Conservation (phyloP, 2,113 vertebrate genomes). For the Typhlomys cinereus region DNA sequence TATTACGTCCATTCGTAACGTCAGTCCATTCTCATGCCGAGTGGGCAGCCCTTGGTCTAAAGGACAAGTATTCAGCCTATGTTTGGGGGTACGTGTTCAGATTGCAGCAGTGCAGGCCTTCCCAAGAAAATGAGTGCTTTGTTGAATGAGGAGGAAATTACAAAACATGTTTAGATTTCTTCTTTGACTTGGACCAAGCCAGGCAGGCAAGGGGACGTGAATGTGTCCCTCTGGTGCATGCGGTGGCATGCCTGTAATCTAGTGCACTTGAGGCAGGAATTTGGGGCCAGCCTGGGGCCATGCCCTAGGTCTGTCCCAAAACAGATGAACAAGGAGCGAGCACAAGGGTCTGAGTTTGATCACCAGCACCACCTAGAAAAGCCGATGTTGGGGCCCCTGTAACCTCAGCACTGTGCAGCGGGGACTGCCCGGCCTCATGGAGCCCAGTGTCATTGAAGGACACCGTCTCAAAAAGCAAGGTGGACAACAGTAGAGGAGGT, state of each 20-base stretch:
- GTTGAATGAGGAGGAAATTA: not conserved
- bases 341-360: not conserved
- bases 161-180: too few relatives aligned
- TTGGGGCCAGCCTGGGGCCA: not conserved
- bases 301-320: not conserved
- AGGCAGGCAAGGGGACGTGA: not conserved
- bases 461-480: not conserved
- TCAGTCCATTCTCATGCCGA: not conserved
- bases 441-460: not conserved
- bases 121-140: not conserved
- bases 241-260: not conserved
- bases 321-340: not conserved
- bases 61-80: not conserved
- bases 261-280: not conserved
- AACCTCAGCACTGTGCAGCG: not conserved
- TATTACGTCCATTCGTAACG: too few relatives aligned
- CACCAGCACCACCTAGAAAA: not conserved
- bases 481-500: not conserved
- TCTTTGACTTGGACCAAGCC: too few relatives aligned
- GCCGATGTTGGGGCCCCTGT: not conserved
- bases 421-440: not conserved
- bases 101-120: not conserved
- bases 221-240: not conserved
- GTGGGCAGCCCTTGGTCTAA: not conserved
- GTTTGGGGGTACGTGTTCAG: not conserved